Evolutionary conservation across 2,113 vertebrate genomes (phyloP).

Genomic region (Eulemur macaco): DNA sequence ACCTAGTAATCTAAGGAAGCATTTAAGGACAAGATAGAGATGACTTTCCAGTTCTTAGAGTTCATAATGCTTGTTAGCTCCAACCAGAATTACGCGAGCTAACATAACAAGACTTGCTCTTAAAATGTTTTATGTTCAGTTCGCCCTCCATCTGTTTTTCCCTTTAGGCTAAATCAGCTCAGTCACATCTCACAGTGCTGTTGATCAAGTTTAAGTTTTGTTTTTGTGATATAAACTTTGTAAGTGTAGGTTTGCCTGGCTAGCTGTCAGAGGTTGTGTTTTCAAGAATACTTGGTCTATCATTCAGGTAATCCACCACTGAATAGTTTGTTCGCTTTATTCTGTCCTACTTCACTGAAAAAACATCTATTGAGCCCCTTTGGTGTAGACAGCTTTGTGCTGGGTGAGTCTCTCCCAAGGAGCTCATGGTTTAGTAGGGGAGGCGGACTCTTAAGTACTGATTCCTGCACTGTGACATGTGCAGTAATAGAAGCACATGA

Average conservation of each 20-base stretch:
- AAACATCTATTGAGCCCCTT: background rate
- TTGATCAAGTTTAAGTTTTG: background rate
- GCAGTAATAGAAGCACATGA: background rate
- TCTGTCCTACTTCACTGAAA: background rate
- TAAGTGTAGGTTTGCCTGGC: background rate
- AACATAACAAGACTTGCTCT: background rate
- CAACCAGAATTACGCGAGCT: background rate
- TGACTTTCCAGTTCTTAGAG: background rate
- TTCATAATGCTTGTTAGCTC: background rate
- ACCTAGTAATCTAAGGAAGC: background rate
- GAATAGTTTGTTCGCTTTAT: background rate
- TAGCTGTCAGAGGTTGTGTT: background rate
- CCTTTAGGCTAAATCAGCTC: background rate
- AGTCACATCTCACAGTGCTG: background rate
- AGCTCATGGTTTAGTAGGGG: background rate
- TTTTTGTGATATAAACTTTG: background rate
- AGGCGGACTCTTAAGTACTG: background rate
- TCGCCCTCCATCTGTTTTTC: background rate
- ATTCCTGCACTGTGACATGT: background rate
- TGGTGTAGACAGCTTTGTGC: background rate
- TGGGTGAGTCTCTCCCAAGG: background rate
- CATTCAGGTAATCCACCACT: background rate
- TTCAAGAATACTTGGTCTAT: background rate
- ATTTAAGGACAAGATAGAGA: background rate
- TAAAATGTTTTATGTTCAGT: background rate